Percentiles rank a stretch among this genome's conserved stretches.
Evolutionary conservation across 2,888 invertebrate genomes (phyloP).

Genomic region (Tillus elongatus): DNA sequence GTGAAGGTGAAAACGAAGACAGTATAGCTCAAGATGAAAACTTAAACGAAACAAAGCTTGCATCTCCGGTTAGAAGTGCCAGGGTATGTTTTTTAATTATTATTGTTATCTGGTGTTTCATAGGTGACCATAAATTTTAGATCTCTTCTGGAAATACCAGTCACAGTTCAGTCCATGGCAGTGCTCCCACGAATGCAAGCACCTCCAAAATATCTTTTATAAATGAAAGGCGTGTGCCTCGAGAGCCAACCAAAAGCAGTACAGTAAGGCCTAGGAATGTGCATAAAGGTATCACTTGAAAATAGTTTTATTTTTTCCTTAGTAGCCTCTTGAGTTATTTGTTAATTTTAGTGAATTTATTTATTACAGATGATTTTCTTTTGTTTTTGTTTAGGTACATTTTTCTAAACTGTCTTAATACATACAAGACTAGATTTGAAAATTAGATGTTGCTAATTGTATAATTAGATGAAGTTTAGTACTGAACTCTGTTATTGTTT

Average conservation of each 20-base stretch:
- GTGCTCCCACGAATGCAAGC: constrained; percentile 26
- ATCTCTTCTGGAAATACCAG: constrained; percentile 41
- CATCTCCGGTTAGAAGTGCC: constrained; percentile 38
- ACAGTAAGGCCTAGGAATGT: constrained; percentile 38
- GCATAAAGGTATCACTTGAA: constrained; percentile 44
- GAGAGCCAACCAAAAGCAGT: constrained; percentile 29
- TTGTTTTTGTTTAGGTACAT: no score
- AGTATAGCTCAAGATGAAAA: constrained; percentile 38
- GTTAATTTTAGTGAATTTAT: no score
- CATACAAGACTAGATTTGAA: no score
- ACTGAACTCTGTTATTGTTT: no score
- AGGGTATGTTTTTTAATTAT: constrained; percentile 38
- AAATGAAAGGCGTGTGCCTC: constrained; percentile 36
- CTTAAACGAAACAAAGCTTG: constrained; percentile 35
- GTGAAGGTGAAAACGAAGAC: constrained; percentile 41
- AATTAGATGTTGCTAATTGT: no score
- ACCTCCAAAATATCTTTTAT: constrained; percentile 37
- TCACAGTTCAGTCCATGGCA: constrained; percentile 37
- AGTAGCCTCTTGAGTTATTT: no score
- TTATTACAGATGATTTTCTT: no score
- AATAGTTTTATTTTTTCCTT: no score
- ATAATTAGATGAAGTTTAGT: no score
- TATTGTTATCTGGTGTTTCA: no score
- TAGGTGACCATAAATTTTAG: constrained; percentile 25
- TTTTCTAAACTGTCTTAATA: no score